phyloP scores from a whole-genome alignment of 2,113 vertebrate species.

The Ramphastos sulfuratus region DNA sequence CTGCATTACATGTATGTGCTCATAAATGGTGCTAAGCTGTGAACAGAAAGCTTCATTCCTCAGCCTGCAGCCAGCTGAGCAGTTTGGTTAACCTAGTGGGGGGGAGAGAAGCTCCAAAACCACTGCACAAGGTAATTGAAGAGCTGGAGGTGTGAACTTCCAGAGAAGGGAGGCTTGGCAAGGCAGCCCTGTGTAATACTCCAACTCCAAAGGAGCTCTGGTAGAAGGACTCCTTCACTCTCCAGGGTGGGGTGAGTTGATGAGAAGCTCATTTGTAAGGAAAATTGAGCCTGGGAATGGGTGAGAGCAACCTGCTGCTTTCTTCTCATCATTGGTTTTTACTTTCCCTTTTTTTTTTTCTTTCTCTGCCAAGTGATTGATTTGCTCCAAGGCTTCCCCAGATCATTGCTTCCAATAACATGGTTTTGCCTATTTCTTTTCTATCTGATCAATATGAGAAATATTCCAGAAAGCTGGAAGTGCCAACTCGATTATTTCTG shows the following conservation, averaged over 20 bases:
- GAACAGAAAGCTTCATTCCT: too few relatives aligned
- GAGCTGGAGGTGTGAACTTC: neutral
- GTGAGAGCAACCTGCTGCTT: conserved; percentile 25
- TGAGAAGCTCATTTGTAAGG: conserved; percentile 72
- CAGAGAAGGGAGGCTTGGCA: neutral
- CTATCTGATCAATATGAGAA: conserved; percentile 71
- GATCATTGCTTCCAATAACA: conserved; percentile 72
- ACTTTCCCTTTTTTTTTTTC: too few relatives aligned
- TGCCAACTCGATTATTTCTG: conserved; percentile 29
- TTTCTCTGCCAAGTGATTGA: conserved; percentile 64
- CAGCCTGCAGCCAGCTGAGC: too few relatives aligned
- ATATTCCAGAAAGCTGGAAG: conserved; percentile 13
- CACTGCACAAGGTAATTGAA: neutral
- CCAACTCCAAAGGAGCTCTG: neutral
- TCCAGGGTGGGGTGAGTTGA: conserved; percentile 22
- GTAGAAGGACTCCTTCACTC: conserved; percentile 25
- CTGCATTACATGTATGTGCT: too few relatives aligned
- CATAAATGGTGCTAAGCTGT: too few relatives aligned
- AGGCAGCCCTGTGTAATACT: neutral
- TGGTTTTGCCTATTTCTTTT: conserved; percentile 74
- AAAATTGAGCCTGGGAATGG: conserved; percentile 71
- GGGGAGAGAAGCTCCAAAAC: too few relatives aligned
- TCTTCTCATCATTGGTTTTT: too few relatives aligned
- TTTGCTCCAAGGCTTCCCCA: conserved; percentile 62
- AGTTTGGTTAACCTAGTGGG: too few relatives aligned